phyloP scores from a whole-genome alignment of 2,888 invertebrate genomes.

The Epirrhoe alternata region DNA sequence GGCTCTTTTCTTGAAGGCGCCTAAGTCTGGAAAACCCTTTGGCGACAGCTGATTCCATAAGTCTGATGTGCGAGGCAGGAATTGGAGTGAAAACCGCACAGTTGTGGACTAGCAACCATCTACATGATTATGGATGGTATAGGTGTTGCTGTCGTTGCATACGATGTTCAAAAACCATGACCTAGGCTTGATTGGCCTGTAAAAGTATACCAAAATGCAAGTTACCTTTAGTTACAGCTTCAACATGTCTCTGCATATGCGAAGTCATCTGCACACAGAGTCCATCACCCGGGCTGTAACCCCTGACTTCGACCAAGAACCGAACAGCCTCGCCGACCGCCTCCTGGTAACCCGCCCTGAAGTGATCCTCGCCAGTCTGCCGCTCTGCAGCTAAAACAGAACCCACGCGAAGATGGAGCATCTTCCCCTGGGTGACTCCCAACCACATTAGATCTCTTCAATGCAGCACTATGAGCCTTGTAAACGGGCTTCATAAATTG shows the following conservation, averaged over 20 bases:
- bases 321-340: constrained; percentile 95
- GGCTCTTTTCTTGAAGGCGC: too few species aligned
- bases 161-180: too few species aligned
- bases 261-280: constrained; percentile 92
- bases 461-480: constrained; percentile 46
- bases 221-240: constrained; percentile 85
- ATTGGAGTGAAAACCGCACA: too few species aligned
- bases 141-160: too few species aligned
- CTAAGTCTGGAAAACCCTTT: too few species aligned
- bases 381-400: constrained; percentile 74
- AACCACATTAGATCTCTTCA: constrained; percentile 68
- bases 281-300: constrained; percentile 91
- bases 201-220: neutral
- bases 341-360: constrained; percentile 94
- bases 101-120: too few species aligned
- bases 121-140: too few species aligned
- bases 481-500: constrained; percentile 39
- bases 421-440: constrained; percentile 64
- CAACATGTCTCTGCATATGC: constrained; percentile 94
- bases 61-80: too few species aligned
- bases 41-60: too few species aligned
- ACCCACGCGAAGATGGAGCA: constrained; percentile 69
- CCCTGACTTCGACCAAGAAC: constrained; percentile 94
- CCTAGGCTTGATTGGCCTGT: neutral
- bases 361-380: constrained; percentile 70